Conservation (phyloP, 1,140 invertebrate genomes). For the Scylla paramamosain region DNA sequence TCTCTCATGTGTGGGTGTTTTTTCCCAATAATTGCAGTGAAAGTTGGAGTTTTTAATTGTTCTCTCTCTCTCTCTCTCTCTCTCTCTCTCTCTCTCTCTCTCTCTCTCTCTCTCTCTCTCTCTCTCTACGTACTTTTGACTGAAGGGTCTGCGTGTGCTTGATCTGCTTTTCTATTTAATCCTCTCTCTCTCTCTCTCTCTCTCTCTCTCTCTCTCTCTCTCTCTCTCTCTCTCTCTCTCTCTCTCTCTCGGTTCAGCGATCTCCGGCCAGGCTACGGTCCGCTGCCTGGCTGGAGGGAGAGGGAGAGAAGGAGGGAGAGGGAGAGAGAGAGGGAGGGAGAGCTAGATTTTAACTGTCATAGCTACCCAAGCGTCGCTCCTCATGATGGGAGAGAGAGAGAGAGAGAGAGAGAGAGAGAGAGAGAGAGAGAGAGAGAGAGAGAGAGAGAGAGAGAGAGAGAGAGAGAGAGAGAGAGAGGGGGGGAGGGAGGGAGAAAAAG, state of each 20-base stretch:
- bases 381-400: too few species aligned
- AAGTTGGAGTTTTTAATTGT: too few species aligned
- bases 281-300: neutral
- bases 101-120: too few species aligned
- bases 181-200: conserved; percentile 7
- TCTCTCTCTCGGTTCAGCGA: neutral
- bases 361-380: neutral
- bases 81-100: too few species aligned
- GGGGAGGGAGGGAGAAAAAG: neutral
- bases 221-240: neutral
- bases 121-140: neutral
- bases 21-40: too few species aligned
- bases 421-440: neutral
- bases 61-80: too few species aligned
- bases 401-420: neutral
- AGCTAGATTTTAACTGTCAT: conserved; percentile 5
- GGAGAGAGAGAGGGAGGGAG: conserved; percentile 21
- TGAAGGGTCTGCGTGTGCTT: neutral
- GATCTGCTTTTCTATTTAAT: neutral
- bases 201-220: conserved; percentile 9
- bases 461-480: conserved; percentile 44
- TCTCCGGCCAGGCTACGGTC: neutral
- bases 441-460: neutral
- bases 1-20: too few species aligned
- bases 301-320: conserved; percentile 27